Percentiles rank a stretch among this genome's conserved stretches.
Evolutionary conservation across 2,113 vertebrate genomes (phyloP).

Genomic region (Hirundichthys speculiger): DNA sequence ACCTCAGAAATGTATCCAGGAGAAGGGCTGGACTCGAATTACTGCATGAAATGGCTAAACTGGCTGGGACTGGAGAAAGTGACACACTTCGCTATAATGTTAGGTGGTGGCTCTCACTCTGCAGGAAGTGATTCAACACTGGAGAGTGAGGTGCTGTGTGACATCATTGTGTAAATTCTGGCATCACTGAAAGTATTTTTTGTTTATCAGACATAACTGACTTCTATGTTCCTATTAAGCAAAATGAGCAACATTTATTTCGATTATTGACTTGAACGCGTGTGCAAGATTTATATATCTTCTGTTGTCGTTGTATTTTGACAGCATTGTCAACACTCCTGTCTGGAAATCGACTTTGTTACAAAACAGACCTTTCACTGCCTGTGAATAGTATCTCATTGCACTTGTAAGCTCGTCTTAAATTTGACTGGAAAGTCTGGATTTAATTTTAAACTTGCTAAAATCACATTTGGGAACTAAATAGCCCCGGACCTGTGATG

Average conservation of each 20-base stretch:
- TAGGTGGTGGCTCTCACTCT: slow-evolving; percentile 47
- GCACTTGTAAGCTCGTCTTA: slow-evolving; percentile 25
- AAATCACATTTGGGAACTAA: slow-evolving; percentile 38
- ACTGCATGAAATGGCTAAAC: slow-evolving; percentile 20
- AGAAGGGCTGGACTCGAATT: background rate
- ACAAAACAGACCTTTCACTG: too few relatives aligned
- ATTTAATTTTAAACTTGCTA: slow-evolving; percentile 21
- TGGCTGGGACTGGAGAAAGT: slow-evolving; percentile 48
- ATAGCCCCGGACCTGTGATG: slow-evolving; percentile 45
- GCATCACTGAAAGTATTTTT: slow-evolving; percentile 33
- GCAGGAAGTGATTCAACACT: slow-evolving; percentile 57
- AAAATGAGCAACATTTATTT: too few relatives aligned
- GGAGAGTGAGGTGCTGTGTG: slow-evolving; percentile 36
- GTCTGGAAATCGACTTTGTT: too few relatives aligned
- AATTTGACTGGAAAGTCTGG: slow-evolving; percentile 23
- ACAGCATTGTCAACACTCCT: too few relatives aligned
- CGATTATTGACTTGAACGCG: too few relatives aligned
- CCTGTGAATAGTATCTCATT: background rate
- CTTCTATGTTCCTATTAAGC: background rate
- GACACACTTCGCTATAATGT: slow-evolving; percentile 49
- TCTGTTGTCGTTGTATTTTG: too few relatives aligned
- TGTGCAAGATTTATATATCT: too few relatives aligned
- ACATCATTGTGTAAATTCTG: slow-evolving; percentile 42
- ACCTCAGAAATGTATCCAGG: slow-evolving; percentile 17
- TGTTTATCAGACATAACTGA: slow-evolving; percentile 9